A percentile compares a stretch with the other conserved stretches of the same genome.
These are phyloP conservation scores for Salmo trutta DNA, from an alignment of 2,797 vertebrate species.

Conservation along the genomic window DNA sequence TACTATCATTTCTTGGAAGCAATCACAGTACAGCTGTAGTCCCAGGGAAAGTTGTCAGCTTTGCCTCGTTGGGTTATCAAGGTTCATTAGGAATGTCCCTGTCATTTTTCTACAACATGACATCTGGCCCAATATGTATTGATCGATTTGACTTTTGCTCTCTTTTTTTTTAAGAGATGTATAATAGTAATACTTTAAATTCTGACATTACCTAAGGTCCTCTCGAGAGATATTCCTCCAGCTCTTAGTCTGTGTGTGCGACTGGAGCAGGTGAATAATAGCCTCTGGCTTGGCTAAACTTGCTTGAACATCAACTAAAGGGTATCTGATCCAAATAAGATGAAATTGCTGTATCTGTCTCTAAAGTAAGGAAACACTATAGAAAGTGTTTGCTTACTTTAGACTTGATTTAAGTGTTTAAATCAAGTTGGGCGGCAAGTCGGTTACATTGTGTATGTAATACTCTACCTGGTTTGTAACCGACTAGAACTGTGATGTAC, in stretches of 20 bases:
- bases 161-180: too few relatives aligned
- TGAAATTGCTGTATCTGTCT: conserved; percentile 81
- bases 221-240: too few relatives aligned
- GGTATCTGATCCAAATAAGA: conserved; percentile 75
- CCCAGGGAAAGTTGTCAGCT: conserved; percentile 59
- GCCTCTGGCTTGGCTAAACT: conserved; percentile 59
- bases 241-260: conserved; percentile 25
- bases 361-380: conserved; percentile 66
- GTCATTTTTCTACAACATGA: conserved; percentile 30
- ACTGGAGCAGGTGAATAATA: conserved; percentile 66
- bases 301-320: conserved; percentile 71
- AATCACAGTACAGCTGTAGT: conserved; percentile 73
- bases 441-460: conserved; percentile 79
- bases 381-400: conserved; percentile 52
- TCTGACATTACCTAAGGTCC: too few relatives aligned
- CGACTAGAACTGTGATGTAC: conserved; percentile 96
- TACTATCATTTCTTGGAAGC: conserved; percentile 66
- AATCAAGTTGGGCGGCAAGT: conserved; percentile 80
- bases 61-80: conserved; percentile 48
- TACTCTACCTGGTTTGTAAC: conserved; percentile 89
- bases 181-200: too few relatives aligned
- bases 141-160: conserved; percentile 65
- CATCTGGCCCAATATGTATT: conserved; percentile 70
- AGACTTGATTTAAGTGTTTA: background rate
- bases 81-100: conserved; percentile 29